Evolutionary conservation across 2,797 vertebrate species (phyloP).

Genomic region (Coluber constrictor): DNA sequence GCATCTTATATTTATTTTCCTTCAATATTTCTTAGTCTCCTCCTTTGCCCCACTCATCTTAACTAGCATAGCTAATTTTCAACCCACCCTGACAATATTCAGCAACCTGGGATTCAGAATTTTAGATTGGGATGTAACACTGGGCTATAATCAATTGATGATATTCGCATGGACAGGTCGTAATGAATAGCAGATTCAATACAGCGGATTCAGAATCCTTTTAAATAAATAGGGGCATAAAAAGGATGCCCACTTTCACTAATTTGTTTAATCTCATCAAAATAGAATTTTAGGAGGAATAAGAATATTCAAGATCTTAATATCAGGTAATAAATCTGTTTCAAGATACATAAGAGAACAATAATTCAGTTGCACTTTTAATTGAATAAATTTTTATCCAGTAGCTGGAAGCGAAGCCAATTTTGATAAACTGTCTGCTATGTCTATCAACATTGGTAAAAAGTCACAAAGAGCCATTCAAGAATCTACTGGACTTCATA

Average conservation of each 20-base stretch:
- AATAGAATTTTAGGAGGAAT: not conserved
- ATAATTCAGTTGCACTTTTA: not conserved
- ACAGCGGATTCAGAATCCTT: not conserved
- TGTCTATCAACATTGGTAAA: not conserved
- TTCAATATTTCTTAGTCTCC: constrained; percentile 38
- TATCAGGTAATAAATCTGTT: not conserved
- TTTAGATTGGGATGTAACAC: not conserved
- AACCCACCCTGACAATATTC: constrained; percentile 22
- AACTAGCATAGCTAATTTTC: constrained; percentile 22
- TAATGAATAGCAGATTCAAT: not conserved
- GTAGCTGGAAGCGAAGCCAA: not conserved
- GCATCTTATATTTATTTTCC: constrained; percentile 49
- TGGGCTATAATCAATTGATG: not conserved
- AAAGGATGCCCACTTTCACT: not conserved
- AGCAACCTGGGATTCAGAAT: constrained; percentile 10
- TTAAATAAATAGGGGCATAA: not conserved
- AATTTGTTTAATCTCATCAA: not conserved
- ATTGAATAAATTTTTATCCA: not conserved
- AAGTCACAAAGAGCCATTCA: not conserved
- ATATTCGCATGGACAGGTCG: not conserved
- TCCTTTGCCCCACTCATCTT: fast-evolving
- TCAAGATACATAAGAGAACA: not conserved
- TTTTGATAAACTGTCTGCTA: not conserved
- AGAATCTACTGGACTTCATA: not conserved
- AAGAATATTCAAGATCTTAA: not conserved